Base-by-base conservation (phyloP, 1,140 invertebrate species). In the Diuraphis noxia region DNA sequence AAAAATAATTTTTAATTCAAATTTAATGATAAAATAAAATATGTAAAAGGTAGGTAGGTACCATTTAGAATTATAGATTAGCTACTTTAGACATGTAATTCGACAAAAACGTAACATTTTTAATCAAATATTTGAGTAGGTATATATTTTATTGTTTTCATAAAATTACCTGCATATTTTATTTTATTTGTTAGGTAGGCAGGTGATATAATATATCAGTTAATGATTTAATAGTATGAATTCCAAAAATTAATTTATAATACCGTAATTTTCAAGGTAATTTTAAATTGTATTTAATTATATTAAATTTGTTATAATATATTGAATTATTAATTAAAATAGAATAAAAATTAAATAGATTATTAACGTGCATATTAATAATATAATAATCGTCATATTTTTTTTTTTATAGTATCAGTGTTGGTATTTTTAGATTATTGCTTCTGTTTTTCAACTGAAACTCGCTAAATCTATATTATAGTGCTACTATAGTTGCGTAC, bases 91-190 rank as follows among this genome's bases (percentile, higher is more conserved):
- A 13, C 30, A 41, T 41, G 7, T 82, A 82, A n/a, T 13, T 41
- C 1, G n/a, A 9, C 4, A 41, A 25, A 17, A 30, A 84, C 40
- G n/a, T 43, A 23, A 84, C 25, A 25, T 84, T 84, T 84, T 84
- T 84, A 41, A 84, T 84, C 13, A 84, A 25, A 43, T 43, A 84
- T 84, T 84, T 84, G 79, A 81, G 30, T 84, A 84, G n/a, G n/a
- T n/a, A n/a, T n/a, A n/a, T n/a, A n/a, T n/a, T n/a, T n/a, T 84
- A 43, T 43, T 84, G 13, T 72, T 72, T 17, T 72, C 19, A 72
- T n/a, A 5, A 17, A 5, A 72, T 56, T 63, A n/a, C 30, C 0
- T 63, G n/a, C 56, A n/a, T 72, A n/a, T 72, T 72, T 30, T 72
- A n/a, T 72, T 41, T 43, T 84, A 5, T 84, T 84, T 84, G 25